A percentile compares a stretch with the other conserved stretches of the same genome.
These are phyloP conservation scores for Zaprionus gabonicus DNA, from an alignment of 1,140 invertebrate species.

Conservation along the genomic window DNA sequence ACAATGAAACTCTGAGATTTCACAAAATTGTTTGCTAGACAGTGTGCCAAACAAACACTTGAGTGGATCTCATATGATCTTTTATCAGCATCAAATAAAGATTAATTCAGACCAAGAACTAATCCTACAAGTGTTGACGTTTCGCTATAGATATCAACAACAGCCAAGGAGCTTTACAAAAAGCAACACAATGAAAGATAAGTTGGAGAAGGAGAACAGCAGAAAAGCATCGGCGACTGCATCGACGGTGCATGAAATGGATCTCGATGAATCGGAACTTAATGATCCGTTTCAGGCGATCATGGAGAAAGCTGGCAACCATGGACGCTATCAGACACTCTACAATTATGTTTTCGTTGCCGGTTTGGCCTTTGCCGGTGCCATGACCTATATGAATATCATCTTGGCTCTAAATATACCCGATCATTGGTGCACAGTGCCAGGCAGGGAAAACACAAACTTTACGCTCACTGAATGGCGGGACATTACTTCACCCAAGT, in stretches of 20 bases:
- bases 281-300: constrained; percentile 85
- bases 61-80: not conserved
- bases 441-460: constrained; percentile 85
- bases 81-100: constrained; percentile 20
- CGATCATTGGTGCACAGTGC: constrained; percentile 86
- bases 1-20: not conserved
- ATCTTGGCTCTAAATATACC: constrained; percentile 85
- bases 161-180: constrained; percentile 6
- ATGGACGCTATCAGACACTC: constrained; percentile 85
- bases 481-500: constrained; percentile 85
- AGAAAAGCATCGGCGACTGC: constrained; percentile 54
- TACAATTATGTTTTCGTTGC: constrained; percentile 85
- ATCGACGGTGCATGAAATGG: constrained; percentile 56
- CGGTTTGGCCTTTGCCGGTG: constrained; percentile 75
- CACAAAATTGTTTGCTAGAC: not conserved
- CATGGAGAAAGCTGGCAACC: constrained; percentile 85
- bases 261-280: constrained; percentile 68
- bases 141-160: constrained; percentile 9
- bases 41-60: not conserved
- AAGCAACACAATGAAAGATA: constrained; percentile 60
- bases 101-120: not conserved
- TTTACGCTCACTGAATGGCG: constrained; percentile 85
- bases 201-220: constrained; percentile 50
- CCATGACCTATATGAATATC: constrained; percentile 85
- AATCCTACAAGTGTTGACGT: not conserved